A percentile compares a stretch with the other conserved stretches of the same genome.
These are phyloP conservation scores for Entomobrya proxima DNA, from an alignment of 2,888 invertebrate species.

Conservation along the genomic window DNA sequence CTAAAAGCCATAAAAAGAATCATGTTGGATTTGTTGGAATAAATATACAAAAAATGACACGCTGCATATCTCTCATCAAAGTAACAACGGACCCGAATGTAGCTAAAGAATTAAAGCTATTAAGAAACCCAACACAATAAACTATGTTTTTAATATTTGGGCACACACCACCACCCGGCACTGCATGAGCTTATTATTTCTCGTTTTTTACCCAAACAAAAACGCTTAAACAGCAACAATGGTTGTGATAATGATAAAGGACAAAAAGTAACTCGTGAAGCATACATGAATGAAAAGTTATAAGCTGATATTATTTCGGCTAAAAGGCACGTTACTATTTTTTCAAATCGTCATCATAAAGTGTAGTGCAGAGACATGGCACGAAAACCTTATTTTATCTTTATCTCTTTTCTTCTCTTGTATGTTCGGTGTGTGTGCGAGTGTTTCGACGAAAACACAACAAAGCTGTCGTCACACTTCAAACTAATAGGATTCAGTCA, in stretches of 20 bases:
- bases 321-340: background rate
- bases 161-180: conserved; percentile 45
- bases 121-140: background rate
- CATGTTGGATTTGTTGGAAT: no score
- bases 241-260: conserved; percentile 1
- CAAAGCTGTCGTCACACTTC: conserved; percentile 27
- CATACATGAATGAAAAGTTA: conserved; percentile 20
- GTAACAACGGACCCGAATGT: background rate
- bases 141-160: conserved; percentile 25
- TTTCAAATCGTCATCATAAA: background rate
- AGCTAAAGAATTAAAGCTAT: background rate
- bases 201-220: conserved; percentile 17
- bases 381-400: conserved; percentile 54
- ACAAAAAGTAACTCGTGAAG: conserved; percentile 12
- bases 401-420: background rate
- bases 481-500: conserved; percentile 44
- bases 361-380: conserved; percentile 26
- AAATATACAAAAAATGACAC: background rate
- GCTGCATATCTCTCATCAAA: background rate
- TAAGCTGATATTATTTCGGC: background rate
- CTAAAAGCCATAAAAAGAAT: background rate
- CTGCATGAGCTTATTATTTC: conserved; percentile 31
- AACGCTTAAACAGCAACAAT: conserved; percentile 10
- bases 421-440: background rate
- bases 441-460: background rate